Conservation (phyloP, 2,797 vertebrate species). For the Sebastes dallii region DNA sequence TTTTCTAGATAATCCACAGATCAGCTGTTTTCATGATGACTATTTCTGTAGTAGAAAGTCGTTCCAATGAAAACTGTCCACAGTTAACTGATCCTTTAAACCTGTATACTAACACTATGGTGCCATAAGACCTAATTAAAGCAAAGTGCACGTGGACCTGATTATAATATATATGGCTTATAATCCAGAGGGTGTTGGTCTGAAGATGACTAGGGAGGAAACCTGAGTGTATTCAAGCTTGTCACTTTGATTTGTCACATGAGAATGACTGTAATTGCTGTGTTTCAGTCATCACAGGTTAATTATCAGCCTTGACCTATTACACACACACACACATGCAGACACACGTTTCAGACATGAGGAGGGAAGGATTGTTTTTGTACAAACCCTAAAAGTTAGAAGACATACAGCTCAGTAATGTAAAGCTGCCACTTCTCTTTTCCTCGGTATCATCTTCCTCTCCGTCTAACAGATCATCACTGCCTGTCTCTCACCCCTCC, state of each 20-base stretch:
- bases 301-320: conserved; percentile 70
- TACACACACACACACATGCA: conserved; percentile 30
- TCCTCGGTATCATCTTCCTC: conserved; percentile 10
- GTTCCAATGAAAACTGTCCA: neutral
- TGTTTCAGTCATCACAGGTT: conserved; percentile 75
- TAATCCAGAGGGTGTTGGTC: conserved; percentile 11
- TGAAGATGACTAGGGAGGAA: conserved; percentile 33
- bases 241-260: conserved; percentile 79
- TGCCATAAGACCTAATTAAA: conserved; percentile 1
- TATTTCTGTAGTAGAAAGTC: neutral
- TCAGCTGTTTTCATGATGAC: neutral
- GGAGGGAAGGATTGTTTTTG: conserved; percentile 11
- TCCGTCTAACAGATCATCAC: conserved; percentile 35
- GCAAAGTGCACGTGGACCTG: neutral
- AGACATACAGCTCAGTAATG: neutral
- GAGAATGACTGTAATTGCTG: conserved; percentile 71
- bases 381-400: conserved; percentile 3
- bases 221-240: conserved; percentile 40
- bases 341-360: neutral
- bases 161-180: conserved; percentile 12
- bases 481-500: conserved; percentile 24
- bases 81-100: neutral
- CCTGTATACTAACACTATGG: too few relatives aligned
- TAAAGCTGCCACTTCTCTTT: conserved; percentile 36
- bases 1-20: neutral